These are phyloP conservation scores for Eurypyga helias DNA, from an alignment of 2,113 vertebrate species.

Conservation along the genomic window DNA sequence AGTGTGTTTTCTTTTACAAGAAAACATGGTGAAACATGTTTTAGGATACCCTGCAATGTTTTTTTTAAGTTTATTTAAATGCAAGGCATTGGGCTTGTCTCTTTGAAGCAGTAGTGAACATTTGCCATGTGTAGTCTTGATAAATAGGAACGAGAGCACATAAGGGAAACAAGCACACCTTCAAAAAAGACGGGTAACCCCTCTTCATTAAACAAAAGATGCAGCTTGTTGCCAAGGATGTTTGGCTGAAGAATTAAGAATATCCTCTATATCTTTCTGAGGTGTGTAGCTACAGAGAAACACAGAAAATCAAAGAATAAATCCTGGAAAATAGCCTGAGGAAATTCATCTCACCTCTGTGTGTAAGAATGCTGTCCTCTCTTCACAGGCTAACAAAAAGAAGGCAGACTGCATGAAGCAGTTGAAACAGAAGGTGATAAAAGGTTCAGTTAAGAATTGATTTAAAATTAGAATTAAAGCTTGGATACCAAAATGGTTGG, in stretches of 20 bases:
- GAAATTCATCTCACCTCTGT: background rate
- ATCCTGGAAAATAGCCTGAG: slow-evolving; percentile 13
- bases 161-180: background rate
- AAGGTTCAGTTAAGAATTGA: background rate
- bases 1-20: background rate
- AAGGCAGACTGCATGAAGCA: background rate
- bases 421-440: background rate
- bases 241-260: background rate
- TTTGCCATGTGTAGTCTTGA: background rate
- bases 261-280: background rate
- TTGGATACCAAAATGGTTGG: background rate
- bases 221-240: background rate
- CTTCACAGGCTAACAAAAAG: background rate
- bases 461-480: background rate
- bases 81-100: background rate
- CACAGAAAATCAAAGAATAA: background rate
- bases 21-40: background rate
- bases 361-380: background rate
- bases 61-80: background rate
- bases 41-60: background rate
- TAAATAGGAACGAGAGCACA: background rate
- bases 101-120: background rate
- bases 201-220: background rate
- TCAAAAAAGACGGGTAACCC: background rate
- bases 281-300: background rate